phyloP scores from a whole-genome alignment of 2,888 invertebrate genomes.

The Rotaria socialis region DNA sequence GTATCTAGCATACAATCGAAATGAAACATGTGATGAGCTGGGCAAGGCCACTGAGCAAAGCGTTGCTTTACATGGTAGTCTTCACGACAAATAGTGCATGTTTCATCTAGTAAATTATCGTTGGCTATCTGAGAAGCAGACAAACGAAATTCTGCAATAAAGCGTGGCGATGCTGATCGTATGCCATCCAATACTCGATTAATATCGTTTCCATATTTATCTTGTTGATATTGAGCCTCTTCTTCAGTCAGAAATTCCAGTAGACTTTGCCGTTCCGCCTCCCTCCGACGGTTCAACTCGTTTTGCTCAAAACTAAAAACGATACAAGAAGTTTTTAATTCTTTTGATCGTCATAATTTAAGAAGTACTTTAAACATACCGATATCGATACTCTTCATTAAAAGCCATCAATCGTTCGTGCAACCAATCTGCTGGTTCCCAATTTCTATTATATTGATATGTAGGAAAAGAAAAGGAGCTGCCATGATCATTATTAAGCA shows the following conservation, averaged over 20 bases:
- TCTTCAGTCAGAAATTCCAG: neutral
- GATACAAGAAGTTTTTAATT: too few species aligned
- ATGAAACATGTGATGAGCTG: neutral
- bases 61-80: neutral
- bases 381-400: neutral
- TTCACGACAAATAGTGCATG: neutral
- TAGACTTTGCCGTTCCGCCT: neutral
- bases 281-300: neutral
- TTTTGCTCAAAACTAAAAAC: too few species aligned
- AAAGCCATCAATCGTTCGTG: neutral
- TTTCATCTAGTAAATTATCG: neutral
- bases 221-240: neutral
- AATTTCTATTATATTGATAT: too few species aligned
- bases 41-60: neutral
- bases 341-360: too few species aligned
- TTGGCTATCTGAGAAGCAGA: neutral
- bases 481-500: neutral
- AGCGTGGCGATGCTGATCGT: neutral
- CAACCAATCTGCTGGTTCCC: neutral
- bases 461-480: neutral
- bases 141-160: neutral
- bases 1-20: neutral
- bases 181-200: neutral
- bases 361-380: neutral
- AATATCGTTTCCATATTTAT: neutral